These are phyloP conservation scores for Heteractis magnifica DNA, from an alignment of 92 coral and sea anemone species.

Conservation along the genomic window DNA sequence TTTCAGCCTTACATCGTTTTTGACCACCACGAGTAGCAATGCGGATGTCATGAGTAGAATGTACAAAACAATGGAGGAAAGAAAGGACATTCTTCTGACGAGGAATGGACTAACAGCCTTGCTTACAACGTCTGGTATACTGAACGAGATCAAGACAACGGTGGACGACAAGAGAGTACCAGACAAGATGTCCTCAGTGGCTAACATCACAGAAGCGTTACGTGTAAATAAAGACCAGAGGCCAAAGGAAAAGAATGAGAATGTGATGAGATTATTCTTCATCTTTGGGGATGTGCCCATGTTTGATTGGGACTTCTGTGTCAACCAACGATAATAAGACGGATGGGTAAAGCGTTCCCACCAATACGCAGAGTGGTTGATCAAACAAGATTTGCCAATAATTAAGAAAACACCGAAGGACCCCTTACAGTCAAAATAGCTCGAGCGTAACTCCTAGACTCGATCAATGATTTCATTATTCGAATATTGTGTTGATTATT, in stretches of 20 bases:
- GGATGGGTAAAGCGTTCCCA: too few species aligned
- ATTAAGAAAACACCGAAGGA: too few species aligned
- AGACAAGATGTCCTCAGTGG: not conserved
- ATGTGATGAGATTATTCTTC: not conserved
- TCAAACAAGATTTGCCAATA: too few species aligned
- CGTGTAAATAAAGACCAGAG: slow-evolving; percentile 12
- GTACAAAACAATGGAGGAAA: not conserved
- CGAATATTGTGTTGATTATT: too few species aligned
- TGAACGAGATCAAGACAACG: not conserved
- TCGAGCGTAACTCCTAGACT: too few species aligned
- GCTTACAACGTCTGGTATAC: not conserved
- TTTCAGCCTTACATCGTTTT: not conserved
- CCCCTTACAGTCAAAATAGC: too few species aligned
- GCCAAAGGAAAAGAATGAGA: slow-evolving; percentile 5
- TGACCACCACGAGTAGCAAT: not conserved
- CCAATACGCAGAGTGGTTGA: too few species aligned
- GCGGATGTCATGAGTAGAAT: not conserved
- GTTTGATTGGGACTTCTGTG: too few species aligned
- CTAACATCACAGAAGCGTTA: not conserved
- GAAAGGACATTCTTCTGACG: slow-evolving; percentile 4
- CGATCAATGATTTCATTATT: too few species aligned
- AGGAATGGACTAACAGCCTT: not conserved
- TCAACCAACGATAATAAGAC: too few species aligned
- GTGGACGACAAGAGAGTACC: not conserved
- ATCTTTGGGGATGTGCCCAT: not conserved